Evolutionary conservation across 2,888 invertebrate species (phyloP), one percentile per base, ranked within the genome.

Genomic region (Opisthograptis luteolata): DNA sequence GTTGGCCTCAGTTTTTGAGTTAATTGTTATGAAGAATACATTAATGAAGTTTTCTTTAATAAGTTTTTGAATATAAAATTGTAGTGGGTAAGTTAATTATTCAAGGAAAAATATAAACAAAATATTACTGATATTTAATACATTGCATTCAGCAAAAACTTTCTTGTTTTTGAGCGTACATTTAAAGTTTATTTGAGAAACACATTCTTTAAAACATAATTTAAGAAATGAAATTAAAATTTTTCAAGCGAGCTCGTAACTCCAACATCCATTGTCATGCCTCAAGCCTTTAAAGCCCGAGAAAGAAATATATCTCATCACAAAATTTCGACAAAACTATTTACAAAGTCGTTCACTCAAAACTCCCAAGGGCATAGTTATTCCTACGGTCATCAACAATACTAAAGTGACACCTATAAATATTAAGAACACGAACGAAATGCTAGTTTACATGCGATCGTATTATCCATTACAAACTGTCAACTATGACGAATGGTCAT

Each of bases 381-480:
- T 49, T 43, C 20, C 27, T 24, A 41, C 30, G 6, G 45, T 46
- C 51, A 61, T 55, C 57, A 53, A 62, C 59, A 59, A 59, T 51
- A 45, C 50, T 44, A 40, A 37, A 55, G 51, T 60, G 51, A 55
- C 50, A 40, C 53, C 51, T 54, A 60, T 61, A 56, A 57, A 61
- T 57, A 55, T 53, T 61, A 43, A 53, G 46, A 58, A 62, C 52
- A 52, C 52, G 52, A 55, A 55, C 58, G 50, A 42, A 60, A 60
- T 60, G 49, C 52, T 49, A 56, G 62, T 62, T 60, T 72, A 77
- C 81, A 79, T 75, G 74, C 73, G 68, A 76, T 69, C 76, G 67
- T 72, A 79, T 79, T 80, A 83, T 78, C 80, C 83, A 82, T 85
- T 83, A 84, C 74, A 70, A 66, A 66, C 79, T 78, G 81, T 81